Base-by-base conservation (phyloP, 2,113 vertebrate genomes). In the Corythaixoides concolor region DNA sequence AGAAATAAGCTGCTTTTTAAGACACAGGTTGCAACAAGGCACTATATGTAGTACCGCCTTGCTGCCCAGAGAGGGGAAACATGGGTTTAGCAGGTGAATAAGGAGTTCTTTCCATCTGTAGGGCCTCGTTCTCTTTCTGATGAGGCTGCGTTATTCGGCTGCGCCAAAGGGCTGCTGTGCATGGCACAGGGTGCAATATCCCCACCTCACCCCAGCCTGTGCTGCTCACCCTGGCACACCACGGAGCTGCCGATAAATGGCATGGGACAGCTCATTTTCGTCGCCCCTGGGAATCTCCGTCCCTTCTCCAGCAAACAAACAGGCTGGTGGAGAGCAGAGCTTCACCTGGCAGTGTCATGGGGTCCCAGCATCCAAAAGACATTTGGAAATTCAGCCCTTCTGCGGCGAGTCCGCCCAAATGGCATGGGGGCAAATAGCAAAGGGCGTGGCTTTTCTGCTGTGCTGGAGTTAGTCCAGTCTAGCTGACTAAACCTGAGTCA, bases 351-450 rank as follows among this genome's bases (percentile, higher is more conserved):
- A 19, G 8, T 7, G 1, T 49, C 56, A 27, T 5, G 27, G 24
- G 28, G 45, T 60, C 13, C 52, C 15, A 18, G 52, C 17, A 82
- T 22, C 27, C 23, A n/a, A 63, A 47, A 69, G 47, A 47, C 12
- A 9, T 37, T 35, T 41, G 52, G 53, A 89, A 81, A 89, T 47
- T 35, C 14, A 17, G 24, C 15, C 37, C 5, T 70, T 58, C 37
- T 37, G 35, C 0, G 0, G 26, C 2, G 0, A 8, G 0, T 13
- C 26, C 11, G 15, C 33, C 1, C 1, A 75, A 69, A 78, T 33
- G 27, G 4, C 37, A 20, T 3, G 12, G 27, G 35, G 17, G 8
- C 24, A 72, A 27, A 45, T 1, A 22, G 49, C 67, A 49, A 32
- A 69, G 41, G 32, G n/a, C 17, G 32, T 6, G 5, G 14, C 15